Evolutionary conservation across 2,888 invertebrate species (phyloP), one percentile per base, ranked within the genome.

Genomic region (Carcina quercana): DNA sequence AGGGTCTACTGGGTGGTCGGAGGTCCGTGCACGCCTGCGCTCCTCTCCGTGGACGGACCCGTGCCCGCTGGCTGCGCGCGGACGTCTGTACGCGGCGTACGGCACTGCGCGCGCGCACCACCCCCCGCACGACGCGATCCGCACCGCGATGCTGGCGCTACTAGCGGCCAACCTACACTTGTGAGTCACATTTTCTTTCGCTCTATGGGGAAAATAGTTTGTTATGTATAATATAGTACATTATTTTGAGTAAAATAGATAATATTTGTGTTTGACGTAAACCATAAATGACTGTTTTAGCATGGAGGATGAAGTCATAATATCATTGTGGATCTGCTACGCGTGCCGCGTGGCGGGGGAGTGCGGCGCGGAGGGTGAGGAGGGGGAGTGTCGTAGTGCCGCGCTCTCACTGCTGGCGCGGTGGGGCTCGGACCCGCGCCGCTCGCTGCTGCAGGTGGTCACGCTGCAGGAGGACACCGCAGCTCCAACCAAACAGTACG

Each of bases 261-360:
- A 26, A 11, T 19, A 22, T 28, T 19, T 25, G 28, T n/a, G 45
- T 12, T 0, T 6, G 8, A 11, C 3, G 3, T 7, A 5, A 22
- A 27, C 10, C 12, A 15, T 15, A 11, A 8, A 3, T 25, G 17
- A 17, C 17, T n/a, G 28, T 42, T 38, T 0, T 46, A 79, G 80
- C 33, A 40, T 53, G 1, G 59, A 65, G 7, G 53, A 72, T 37
- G 76, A 78, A 25, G 48, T 49, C 1, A 69, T 78, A 25, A 33
- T 71, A 25, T 61, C 63, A 0, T 45, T 70, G 8, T 80, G 79
- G 79, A 62, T 76, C 20, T 75, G 76, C 50, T 58, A 45, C 31
- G 44, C 60, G 25, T 52, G 59, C 7, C 68, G 75, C 28, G 30
- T 43, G 1, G 51, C 49, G 0, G 35, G 13, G 4, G 12, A 26